Evolutionary conservation across 2,888 invertebrate species (phyloP), one percentile per base, ranked within the genome.

Genomic region (Drosophila suboccidentalis): DNA sequence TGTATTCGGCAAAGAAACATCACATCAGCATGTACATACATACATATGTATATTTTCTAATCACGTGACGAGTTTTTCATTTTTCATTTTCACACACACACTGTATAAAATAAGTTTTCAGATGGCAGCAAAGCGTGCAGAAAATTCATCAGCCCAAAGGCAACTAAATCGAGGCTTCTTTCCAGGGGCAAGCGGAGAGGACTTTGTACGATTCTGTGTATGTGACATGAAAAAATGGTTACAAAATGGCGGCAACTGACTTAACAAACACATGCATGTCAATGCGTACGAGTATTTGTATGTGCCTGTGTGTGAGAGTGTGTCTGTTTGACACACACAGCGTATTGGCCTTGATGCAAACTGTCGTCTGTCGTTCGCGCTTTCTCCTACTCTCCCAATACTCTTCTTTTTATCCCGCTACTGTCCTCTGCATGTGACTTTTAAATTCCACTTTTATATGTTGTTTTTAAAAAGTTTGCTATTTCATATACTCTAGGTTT

Each of bases 201-300:
- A 53, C 57, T 76, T 71, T 75, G 70, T 74, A 46, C 63, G 57
- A 67, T 64, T 66, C 22, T 22, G 22, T 85, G 71, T 85, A 65
- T 87, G 77, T 85, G 86, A 76, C 82, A 82, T 87, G 83, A 72
- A 78, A 80, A 88, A 87, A 89, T 78, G 73, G 73, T 65, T 84
- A 78, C 84, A 87, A 89, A 84, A 84, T 84, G 89, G 84, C 78
- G 89, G 71, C 89, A 85, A 71, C 82, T 89, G 83, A 84, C 87
- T 87, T 85, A 73, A 81, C 87, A 73, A 70, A 76, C 77, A 80
- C 70, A 80, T 47, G 59, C 70, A 74, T 62, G 46, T 41, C 53
- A 51, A 44, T 55, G 49, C 22, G 34, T 60, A 29, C 13, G 34
- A 44, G 61, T 36, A 38, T 22, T 38, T 49, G 9, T 39, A 8